phyloP scores from a whole-genome alignment of 1,140 invertebrate genomes.

The Drosophila neocordata region DNA sequence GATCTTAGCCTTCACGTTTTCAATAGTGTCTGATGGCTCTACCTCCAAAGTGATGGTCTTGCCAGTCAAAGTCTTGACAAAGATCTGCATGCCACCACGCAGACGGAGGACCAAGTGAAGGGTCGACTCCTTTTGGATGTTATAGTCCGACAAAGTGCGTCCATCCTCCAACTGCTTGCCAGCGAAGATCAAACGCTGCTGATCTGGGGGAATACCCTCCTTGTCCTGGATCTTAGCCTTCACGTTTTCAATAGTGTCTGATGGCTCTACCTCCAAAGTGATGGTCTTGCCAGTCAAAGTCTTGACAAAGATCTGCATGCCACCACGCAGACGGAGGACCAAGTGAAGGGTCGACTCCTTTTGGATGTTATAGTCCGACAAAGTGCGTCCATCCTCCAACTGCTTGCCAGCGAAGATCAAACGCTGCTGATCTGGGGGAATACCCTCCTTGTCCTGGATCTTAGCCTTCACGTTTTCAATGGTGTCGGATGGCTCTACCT shows the following conservation, averaged over 20 bases:
- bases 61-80: slow-evolving; percentile 91
- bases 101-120: slow-evolving; percentile 92
- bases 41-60: slow-evolving; percentile 93
- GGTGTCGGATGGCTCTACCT: slow-evolving; percentile 38
- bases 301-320: slow-evolving; percentile 92
- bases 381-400: slow-evolving; percentile 37
- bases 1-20: slow-evolving; percentile 92
- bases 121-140: slow-evolving; percentile 95
- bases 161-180: slow-evolving; percentile 92
- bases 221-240: slow-evolving; percentile 91
- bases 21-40: slow-evolving; percentile 91
- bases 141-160: slow-evolving; percentile 87
- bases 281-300: slow-evolving; percentile 93
- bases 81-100: slow-evolving; percentile 93
- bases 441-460: slow-evolving; percentile 87
- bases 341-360: slow-evolving; percentile 92
- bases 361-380: slow-evolving; percentile 86
- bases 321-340: slow-evolving; percentile 88
- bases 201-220: slow-evolving; percentile 88
- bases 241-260: slow-evolving; percentile 92
- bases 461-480: slow-evolving; percentile 82
- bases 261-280: slow-evolving; percentile 91
- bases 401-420: slow-evolving; percentile 46
- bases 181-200: slow-evolving; percentile 89
- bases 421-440: slow-evolving; percentile 46